A percentile compares a stretch with the other conserved stretches of the same genome.
phyloP scores from a whole-genome alignment of 2,113 vertebrate genomes.

The Edolisoma coerulescens region DNA sequence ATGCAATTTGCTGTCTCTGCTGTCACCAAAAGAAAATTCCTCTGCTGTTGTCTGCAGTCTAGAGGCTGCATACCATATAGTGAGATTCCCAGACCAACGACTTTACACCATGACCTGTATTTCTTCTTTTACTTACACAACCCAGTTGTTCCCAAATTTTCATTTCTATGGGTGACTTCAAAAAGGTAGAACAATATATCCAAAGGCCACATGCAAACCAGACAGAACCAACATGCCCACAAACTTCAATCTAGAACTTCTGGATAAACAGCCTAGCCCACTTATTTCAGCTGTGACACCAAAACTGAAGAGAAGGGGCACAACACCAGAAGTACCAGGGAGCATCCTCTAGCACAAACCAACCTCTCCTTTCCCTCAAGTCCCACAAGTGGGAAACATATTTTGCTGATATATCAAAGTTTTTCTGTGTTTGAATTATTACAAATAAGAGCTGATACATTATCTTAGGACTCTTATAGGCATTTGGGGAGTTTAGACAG shows the following conservation, averaged over 20 bases:
- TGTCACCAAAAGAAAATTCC: neutral
- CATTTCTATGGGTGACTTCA: neutral
- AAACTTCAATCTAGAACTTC: neutral
- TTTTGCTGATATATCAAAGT: neutral
- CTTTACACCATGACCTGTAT: neutral
- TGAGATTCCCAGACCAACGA: neutral
- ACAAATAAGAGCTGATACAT: neutral
- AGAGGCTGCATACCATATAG: neutral
- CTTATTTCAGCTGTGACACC: neutral
- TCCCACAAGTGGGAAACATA: neutral
- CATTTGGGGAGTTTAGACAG: neutral
- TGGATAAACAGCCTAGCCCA: neutral
- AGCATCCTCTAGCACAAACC: neutral
- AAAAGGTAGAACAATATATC: neutral
- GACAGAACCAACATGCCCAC: neutral
- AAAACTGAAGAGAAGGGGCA: neutral
- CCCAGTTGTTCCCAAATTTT: neutral
- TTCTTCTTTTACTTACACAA: neutral
- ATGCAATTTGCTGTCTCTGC: neutral
- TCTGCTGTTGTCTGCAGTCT: neutral
- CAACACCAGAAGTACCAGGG: neutral
- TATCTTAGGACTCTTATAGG: neutral
- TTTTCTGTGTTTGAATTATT: neutral
- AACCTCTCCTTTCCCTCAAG: neutral
- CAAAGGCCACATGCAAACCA: neutral